Conservation (phyloP, 2,113 vertebrate genomes). For the Mastomys coucha region DNA sequence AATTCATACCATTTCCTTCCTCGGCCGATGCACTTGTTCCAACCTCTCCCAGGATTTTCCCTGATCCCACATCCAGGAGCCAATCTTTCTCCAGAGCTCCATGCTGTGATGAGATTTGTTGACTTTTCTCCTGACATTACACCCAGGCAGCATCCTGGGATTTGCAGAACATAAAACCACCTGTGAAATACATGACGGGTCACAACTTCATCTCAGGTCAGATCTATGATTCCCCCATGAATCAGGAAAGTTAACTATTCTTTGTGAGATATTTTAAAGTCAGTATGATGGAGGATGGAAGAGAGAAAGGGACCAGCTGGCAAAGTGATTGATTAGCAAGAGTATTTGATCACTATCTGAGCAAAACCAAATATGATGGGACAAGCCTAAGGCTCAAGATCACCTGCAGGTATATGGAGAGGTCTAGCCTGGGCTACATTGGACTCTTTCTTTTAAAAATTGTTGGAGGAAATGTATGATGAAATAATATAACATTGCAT, state of each 20-base stretch:
- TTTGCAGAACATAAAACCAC: constrained; percentile 56
- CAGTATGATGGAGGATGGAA: neutral
- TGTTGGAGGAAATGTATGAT: constrained; percentile 19
- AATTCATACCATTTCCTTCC: neutral
- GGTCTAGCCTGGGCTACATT: neutral
- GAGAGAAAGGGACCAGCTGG: neutral
- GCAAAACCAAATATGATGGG: neutral
- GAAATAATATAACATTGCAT: constrained; percentile 6
- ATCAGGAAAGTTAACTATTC: neutral
- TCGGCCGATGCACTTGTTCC: neutral
- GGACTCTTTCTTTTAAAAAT: neutral
- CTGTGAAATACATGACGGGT: neutral
- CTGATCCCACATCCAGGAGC: neutral
- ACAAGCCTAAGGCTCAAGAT: neutral
- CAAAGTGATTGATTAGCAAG: too few relatives aligned
- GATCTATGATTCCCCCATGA: neutral
- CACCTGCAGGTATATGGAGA: neutral
- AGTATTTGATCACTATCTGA: neutral
- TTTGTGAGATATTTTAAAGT: neutral
- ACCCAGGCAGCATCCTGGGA: neutral
- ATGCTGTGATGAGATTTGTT: neutral
- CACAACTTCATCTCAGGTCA: neutral
- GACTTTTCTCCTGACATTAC: neutral
- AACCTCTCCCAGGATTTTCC: neutral
- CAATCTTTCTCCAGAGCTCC: neutral